A percentile compares a stretch with the other conserved stretches of the same genome.
These are phyloP conservation scores for Uropetala carovei DNA, from an alignment of 2,888 invertebrate species.

Conservation along the genomic window DNA sequence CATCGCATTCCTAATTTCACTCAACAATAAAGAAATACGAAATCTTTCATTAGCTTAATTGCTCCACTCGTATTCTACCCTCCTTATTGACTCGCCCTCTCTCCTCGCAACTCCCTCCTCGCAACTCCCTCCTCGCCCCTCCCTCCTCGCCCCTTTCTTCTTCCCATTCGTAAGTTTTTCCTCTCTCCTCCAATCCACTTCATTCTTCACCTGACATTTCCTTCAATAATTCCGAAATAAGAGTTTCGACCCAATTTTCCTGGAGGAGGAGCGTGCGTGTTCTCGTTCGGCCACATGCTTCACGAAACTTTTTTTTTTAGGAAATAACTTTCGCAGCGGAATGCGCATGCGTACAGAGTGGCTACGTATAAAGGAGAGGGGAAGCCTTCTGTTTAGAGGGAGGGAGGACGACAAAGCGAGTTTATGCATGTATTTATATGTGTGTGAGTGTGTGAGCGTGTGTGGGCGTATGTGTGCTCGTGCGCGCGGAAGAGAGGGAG, in stretches of 20 bases:
- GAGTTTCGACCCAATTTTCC: neutral
- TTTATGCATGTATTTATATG: slow-evolving; percentile 36
- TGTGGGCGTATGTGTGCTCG: neutral
- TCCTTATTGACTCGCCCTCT: neutral
- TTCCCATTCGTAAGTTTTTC: neutral
- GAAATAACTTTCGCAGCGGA: too few relatives aligned
- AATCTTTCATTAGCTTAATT: too few relatives aligned
- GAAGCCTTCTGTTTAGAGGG: neutral
- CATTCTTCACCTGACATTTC: neutral
- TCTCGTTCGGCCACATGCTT: neutral
- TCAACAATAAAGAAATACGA: too few relatives aligned
- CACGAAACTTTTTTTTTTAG: too few relatives aligned
- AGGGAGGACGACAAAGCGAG: slow-evolving; percentile 14
- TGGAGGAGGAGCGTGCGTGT: neutral
- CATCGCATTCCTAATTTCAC: too few relatives aligned
- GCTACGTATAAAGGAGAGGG: neutral
- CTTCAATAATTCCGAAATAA: neutral
- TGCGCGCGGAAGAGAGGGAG: neutral
- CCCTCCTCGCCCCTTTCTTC: neutral
- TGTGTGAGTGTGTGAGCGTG: too few relatives aligned
- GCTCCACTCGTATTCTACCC: neutral
- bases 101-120: neutral
- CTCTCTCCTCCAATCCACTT: too few relatives aligned
- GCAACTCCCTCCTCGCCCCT: neutral
- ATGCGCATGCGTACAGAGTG: too few relatives aligned